Conservation (phyloP, 2,797 vertebrate genomes). For the Kryptolebias ocellatus region DNA sequence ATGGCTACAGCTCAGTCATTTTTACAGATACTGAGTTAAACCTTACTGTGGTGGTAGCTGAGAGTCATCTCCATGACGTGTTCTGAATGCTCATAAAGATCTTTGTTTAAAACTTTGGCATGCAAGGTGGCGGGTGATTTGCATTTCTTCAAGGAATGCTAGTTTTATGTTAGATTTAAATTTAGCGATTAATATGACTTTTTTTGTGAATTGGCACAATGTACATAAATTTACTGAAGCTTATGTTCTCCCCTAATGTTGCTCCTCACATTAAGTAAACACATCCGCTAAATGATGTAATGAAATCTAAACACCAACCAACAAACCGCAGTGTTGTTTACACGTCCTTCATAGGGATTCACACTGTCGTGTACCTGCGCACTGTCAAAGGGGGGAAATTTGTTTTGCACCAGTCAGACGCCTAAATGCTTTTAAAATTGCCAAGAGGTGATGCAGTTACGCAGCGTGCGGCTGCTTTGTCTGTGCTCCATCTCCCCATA, state of each 20-base stretch:
- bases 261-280: constrained; percentile 1
- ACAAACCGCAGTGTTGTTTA: constrained; percentile 4
- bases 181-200: background rate
- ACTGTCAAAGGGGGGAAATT: constrained; percentile 20
- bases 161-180: background rate
- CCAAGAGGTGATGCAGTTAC: constrained; percentile 61
- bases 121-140: no score
- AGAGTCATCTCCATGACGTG: no score
- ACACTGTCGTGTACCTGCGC: constrained; percentile 22
- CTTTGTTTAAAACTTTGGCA: no score
- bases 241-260: background rate
- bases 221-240: background rate
- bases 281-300: constrained; percentile 3
- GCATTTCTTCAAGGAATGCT: no score
- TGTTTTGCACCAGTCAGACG: constrained; percentile 46
- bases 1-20: no score
- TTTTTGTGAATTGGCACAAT: background rate
- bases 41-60: no score
- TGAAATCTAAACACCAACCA: constrained; percentile 8
- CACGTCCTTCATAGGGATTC: constrained; percentile 9
- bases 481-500: constrained; percentile 68
- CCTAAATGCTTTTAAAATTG: constrained; percentile 48
- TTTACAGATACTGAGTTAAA: no score
- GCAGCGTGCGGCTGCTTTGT: constrained; percentile 71
- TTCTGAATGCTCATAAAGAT: no score